Conservation (phyloP, 53 echinoderm and acorn worm genomes). For the Arbacia lixula region DNA sequence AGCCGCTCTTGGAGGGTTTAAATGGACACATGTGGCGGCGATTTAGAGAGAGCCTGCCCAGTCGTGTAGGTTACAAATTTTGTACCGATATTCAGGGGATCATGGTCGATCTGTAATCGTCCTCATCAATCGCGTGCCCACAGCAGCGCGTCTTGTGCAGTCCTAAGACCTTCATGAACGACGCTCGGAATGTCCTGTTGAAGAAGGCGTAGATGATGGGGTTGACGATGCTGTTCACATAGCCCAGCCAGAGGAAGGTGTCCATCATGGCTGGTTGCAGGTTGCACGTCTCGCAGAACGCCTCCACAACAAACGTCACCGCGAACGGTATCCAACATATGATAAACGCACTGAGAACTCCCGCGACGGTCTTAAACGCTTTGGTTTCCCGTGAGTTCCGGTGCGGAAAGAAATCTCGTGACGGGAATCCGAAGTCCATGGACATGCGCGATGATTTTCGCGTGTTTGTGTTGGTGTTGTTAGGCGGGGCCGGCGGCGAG, state of each 20-base stretch:
- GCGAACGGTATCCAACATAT: slow-evolving; percentile 89
- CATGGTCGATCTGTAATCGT: slow-evolving; percentile 38
- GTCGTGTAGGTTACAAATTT: too few relatives aligned
- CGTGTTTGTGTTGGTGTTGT: background rate
- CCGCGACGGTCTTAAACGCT: slow-evolving; percentile 87
- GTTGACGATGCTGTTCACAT: slow-evolving; percentile 75
- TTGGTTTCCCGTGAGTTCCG: slow-evolving; percentile 70
- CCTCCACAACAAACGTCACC: slow-evolving; percentile 78
- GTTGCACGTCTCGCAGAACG: slow-evolving; percentile 69
- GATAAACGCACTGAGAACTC: slow-evolving; percentile 86
- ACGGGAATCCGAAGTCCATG: slow-evolving; percentile 4
- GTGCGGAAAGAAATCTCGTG: slow-evolving; percentile 11
- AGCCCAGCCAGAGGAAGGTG: slow-evolving; percentile 86
- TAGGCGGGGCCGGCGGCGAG: background rate
- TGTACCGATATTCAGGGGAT: too few relatives aligned
- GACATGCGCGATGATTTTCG: slow-evolving; percentile 48
- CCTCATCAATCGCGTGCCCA: slow-evolving; percentile 30
- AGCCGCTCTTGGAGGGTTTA: too few relatives aligned
- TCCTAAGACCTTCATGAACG: slow-evolving; percentile 60
- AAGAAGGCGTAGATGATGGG: slow-evolving; percentile 83
- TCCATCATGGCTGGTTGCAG: slow-evolving; percentile 55
- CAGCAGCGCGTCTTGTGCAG: slow-evolving; percentile 25
- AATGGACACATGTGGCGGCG: too few relatives aligned
- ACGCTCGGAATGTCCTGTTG: slow-evolving; percentile 73
- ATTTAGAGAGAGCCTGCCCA: too few relatives aligned